Percentiles rank a stretch among this genome's conserved stretches.
These are phyloP conservation scores for Andrena haemorrhoa DNA, from an alignment of 2,888 invertebrate genomes.

Conservation along the genomic window DNA sequence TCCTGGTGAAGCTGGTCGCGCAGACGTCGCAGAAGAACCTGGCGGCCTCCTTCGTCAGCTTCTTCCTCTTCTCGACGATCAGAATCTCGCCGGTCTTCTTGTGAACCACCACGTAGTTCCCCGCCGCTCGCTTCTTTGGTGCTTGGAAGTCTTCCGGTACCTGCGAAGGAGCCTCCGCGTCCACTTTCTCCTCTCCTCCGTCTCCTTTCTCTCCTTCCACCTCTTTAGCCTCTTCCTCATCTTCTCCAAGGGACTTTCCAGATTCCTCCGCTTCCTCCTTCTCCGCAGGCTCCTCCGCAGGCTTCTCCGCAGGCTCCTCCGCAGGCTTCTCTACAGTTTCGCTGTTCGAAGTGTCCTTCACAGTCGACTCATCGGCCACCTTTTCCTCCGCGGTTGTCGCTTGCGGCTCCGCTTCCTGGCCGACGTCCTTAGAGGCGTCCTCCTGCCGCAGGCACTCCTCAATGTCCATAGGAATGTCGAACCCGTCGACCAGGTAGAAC, in stretches of 20 bases:
- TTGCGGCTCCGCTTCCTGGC: background rate
- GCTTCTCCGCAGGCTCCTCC: background rate
- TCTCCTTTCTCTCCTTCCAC: background rate
- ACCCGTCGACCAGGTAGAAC: slow-evolving; percentile 63
- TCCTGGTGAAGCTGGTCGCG: slow-evolving; percentile 82
- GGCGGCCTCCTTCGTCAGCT: slow-evolving; percentile 82
- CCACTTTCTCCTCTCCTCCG: background rate
- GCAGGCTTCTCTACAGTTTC: background rate
- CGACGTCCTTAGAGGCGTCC: slow-evolving; percentile 6
- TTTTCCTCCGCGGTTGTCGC: background rate
- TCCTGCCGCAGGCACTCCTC: slow-evolving; percentile 27
- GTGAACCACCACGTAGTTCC: slow-evolving; percentile 81
- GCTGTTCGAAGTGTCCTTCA: background rate
- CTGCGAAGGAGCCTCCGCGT: background rate
- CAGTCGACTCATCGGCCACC: background rate
- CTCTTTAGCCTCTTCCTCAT: background rate
- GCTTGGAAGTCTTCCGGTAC: slow-evolving; percentile 69
- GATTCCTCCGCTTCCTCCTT: background rate
- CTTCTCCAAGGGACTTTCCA: background rate
- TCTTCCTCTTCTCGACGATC: slow-evolving; percentile 83
- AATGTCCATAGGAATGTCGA: slow-evolving; percentile 56
- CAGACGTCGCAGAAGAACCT: slow-evolving; percentile 83
- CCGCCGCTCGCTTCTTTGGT: slow-evolving; percentile 76
- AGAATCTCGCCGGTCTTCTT: slow-evolving; percentile 82
- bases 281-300: background rate